phyloP scores from a whole-genome alignment of 2,888 invertebrate species.

The Sturmia bella region DNA sequence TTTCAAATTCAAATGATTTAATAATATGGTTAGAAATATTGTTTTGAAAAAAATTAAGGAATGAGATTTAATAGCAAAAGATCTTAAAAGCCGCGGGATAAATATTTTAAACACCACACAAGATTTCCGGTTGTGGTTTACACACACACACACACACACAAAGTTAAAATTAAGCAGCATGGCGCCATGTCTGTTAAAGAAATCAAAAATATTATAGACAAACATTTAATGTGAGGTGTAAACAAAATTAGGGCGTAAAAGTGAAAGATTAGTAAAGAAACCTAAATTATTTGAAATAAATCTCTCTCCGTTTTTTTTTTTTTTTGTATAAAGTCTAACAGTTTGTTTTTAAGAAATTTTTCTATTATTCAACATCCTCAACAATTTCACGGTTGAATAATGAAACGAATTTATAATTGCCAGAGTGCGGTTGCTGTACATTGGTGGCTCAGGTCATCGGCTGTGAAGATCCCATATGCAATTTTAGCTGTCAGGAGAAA shows the following conservation, averaged over 20 bases:
- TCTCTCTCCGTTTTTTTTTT: conserved; percentile 11
- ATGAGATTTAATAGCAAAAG: conserved; percentile 34
- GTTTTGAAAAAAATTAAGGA: conserved; percentile 12
- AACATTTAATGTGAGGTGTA: conserved; percentile 59
- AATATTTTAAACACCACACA: conserved; percentile 54
- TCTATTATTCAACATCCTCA: conserved; percentile 16
- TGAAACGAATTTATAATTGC: conserved; percentile 49
- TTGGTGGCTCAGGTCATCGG: conserved; percentile 16
- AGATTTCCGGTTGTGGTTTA: conserved; percentile 50
- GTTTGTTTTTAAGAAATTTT: not conserved
- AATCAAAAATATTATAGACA: conserved; percentile 22
- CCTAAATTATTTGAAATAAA: conserved; percentile 57
- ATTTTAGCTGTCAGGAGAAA: not conserved
- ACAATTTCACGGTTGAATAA: conserved; percentile 61
- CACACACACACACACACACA: not conserved
- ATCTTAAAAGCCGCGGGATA: conserved; percentile 58
- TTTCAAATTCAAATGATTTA: conserved; percentile 15
- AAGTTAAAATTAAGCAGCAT: conserved; percentile 16
- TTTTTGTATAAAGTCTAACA: not conserved
- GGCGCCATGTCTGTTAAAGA: conserved; percentile 53
- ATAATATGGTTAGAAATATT: conserved; percentile 39
- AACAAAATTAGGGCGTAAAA: conserved; percentile 66
- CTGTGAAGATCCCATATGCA: conserved; percentile 8
- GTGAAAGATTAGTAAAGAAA: conserved; percentile 59
- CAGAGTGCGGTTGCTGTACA: not conserved